phyloP scores from a whole-genome alignment of 2,113 vertebrate species.

The Catagonus wagneri region DNA sequence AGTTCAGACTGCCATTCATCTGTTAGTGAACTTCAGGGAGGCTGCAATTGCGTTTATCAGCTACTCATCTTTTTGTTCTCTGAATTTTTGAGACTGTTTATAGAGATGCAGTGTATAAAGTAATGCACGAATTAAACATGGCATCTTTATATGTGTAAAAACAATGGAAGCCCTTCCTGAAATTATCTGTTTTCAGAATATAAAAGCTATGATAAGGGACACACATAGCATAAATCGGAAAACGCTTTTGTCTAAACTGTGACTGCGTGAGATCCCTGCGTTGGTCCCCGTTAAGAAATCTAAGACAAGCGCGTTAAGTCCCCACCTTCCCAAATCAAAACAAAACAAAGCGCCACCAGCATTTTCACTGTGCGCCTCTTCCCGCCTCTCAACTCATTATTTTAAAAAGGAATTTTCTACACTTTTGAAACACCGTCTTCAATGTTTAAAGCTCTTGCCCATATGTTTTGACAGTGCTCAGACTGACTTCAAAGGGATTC shows the following conservation, averaged over 20 bases:
- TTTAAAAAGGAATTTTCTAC: slow-evolving; percentile 13
- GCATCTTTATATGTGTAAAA: not conserved
- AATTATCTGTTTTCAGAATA: slow-evolving; percentile 8
- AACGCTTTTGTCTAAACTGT: slow-evolving; percentile 14
- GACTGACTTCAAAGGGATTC: slow-evolving; percentile 61
- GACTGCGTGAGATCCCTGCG: not conserved
- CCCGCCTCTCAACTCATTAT: not conserved
- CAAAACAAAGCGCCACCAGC: not conserved
- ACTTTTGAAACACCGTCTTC: slow-evolving; percentile 15
- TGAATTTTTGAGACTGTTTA: slow-evolving; percentile 15
- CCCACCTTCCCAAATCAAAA: not conserved
- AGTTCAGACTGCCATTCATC: not conserved
- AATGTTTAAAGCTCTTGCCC: slow-evolving; percentile 24
- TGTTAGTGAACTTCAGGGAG: not conserved
- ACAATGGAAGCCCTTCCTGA: slow-evolving; percentile 19
- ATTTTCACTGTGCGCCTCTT: not conserved
- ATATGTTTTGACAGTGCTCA: slow-evolving; percentile 55
- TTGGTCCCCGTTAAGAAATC: not conserved
- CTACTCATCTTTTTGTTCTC: not conserved
- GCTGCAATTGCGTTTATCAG: not conserved
- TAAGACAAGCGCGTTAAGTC: not conserved
- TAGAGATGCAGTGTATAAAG: not conserved
- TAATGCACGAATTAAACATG: slow-evolving; percentile 2
- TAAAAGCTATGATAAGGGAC: slow-evolving; percentile 13
- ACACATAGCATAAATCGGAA: not conserved